Evolutionary conservation across 2,797 vertebrate genomes (phyloP), one percentile per base, ranked within the genome.

Genomic region (Gephyroberyx darwinii): DNA sequence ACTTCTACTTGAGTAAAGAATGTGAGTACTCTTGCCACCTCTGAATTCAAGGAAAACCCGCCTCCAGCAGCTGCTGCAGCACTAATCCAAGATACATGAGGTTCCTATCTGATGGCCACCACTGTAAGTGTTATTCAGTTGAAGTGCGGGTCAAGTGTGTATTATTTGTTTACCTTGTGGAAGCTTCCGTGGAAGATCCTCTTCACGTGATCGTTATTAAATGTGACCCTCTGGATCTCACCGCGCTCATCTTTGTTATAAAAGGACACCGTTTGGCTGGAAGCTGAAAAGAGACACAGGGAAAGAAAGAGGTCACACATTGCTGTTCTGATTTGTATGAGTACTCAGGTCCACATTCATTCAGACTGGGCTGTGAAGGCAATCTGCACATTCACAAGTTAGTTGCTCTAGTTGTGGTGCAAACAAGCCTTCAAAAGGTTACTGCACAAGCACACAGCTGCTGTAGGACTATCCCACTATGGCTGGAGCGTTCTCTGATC

Each of bases 171-270:
- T 95, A 99, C 98, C 97, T 99, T 99, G 90, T 99, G 98, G 92
- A 98, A 99, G 89, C 97, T 99, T 80, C 98, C 98, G 67, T 98
- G 96, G 92, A 99, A 99, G 69, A 99, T 93, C 82, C 89, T 94
- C 94, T 96, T 97, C 59, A 98, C 87, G 41, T 91, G 93, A 12
- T 93, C 91, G 26, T 80, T 90, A 89, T 97, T 95, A 81, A 99
- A 99, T 6, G 93, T 93, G 65, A 95, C 92, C 5, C 91, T 96
- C 89, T 99, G 97, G 77, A 94, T 88, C 56, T 96, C 96, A 4
- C 97, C 98, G 2, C 94, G 90, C 62, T 92, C 91, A 77, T 97
- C 96, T 83, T 96, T 98, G 90, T 97, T 99, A 89, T 98, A 99
- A 93, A 98, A 99, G 8, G 97, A 96, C 63, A 99, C 64, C 0